Conservation (phyloP, 2,888 invertebrate genomes). For the Nebria brevicollis region DNA sequence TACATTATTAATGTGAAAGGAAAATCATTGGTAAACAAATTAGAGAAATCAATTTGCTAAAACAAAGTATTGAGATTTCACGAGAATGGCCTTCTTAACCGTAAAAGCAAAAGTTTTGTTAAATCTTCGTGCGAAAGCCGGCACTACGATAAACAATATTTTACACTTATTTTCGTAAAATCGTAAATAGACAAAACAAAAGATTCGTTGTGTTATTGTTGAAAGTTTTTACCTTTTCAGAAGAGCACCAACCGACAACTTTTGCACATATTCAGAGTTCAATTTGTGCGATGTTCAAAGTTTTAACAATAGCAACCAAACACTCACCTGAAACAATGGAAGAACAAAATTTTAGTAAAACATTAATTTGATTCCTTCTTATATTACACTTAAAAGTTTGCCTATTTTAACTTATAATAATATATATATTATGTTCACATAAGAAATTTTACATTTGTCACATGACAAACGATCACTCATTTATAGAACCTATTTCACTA, state of each 20-base stretch:
- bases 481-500: too few species aligned
- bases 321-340: slow-evolving; percentile 41
- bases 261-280: slow-evolving; percentile 14
- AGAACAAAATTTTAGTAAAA: slow-evolving; percentile 16
- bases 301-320: slow-evolving; percentile 44
- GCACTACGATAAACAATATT: not conserved
- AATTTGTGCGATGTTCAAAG: slow-evolving; percentile 20
- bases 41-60: too few species aligned
- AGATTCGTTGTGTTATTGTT: slow-evolving; percentile 12
- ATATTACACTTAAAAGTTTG: not conserved
- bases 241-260: not conserved
- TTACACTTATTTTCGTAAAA: not conserved
- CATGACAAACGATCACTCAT: too few species aligned
- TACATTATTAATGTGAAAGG: too few species aligned
- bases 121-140: not conserved
- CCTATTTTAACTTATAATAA: not conserved
- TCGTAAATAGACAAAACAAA: not conserved
- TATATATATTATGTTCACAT: too few species aligned
- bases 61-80: not conserved
- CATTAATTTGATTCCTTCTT: slow-evolving; percentile 21
- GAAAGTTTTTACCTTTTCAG: slow-evolving; percentile 9
- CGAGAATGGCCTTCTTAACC: not conserved
- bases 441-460: too few species aligned
- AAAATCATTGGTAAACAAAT: too few species aligned
- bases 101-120: not conserved